Evolutionary conservation across 2,113 vertebrate species (phyloP), one percentile per base, ranked within the genome.

Genomic region (Rutilus rutilus): DNA sequence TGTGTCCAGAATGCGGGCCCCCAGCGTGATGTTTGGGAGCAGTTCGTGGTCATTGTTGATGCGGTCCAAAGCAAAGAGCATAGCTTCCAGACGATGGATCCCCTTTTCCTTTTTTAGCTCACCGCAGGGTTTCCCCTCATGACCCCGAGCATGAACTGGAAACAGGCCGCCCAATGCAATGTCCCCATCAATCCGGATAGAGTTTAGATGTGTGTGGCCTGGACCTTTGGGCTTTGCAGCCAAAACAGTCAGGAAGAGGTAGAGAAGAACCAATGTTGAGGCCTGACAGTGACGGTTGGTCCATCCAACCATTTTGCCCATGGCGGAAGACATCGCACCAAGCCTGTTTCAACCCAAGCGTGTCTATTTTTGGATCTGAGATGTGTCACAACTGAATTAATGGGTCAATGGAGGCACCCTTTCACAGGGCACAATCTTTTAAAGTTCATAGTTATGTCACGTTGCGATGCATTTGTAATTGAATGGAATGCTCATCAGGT

Each of bases 51-150:
- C 98, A 21, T 98, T 98, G 94, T 99, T 99, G 94, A 99, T 99
- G 74, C 97, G 97, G 86, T 99, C 98, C 91, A 99, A 92, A 21
- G 98, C 98, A 2, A 98, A 99, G 27, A 99, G 97, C 98, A 99
- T 99, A 90, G 98, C 98, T 94, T 99, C 98, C 88, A 99, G 92
- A 64, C 98, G 95, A 83, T 99, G 98, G 86, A 99, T 97, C 45
- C 98, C 98, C 89, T 99, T 99, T 90, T 99, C 98, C 91, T 99
- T 99, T 93, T 99, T 99, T 57, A 99, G 95, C 90, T 99, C 98
- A 50, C 98, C 98, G 0, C 98, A 99, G 69, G 97, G 95, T 87
- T 97, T 98, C 87, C 98, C 98, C 88, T 98, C 97, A 0, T 95
- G 90, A n/a, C 98, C 97, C 27, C 98, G 94, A 67, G 97, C 95